phyloP scores from a whole-genome alignment of 2,797 vertebrate genomes.

The Poliocrania exsul region DNA sequence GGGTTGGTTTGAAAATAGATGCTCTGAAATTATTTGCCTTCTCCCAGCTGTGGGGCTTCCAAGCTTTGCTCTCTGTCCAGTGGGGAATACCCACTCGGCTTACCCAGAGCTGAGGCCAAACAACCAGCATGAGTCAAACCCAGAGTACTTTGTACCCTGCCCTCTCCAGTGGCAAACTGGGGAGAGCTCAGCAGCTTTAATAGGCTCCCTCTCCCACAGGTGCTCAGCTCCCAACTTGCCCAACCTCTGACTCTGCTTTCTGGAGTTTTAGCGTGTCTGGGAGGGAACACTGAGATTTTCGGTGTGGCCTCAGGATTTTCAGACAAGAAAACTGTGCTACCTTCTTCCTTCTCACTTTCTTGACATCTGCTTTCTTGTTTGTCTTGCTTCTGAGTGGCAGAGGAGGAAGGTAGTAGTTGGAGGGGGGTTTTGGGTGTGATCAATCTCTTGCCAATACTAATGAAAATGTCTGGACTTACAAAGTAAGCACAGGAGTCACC shows the following conservation, averaged over 20 bases:
- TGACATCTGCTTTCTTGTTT: not conserved
- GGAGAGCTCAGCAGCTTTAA: not conserved
- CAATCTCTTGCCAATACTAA: not conserved
- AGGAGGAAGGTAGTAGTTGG: not conserved
- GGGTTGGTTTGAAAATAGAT: not conserved
- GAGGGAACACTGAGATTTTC: not conserved
- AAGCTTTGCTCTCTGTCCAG: not conserved
- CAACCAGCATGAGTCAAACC: not conserved
- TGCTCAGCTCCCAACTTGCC: not conserved
- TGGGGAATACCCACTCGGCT: fast-evolving
- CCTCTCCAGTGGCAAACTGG: not conserved
- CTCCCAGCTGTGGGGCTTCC: not conserved
- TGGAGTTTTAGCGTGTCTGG: fast-evolving
- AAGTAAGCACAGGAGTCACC: not conserved
- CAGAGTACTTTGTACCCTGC: not conserved
- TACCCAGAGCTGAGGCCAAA: not conserved
- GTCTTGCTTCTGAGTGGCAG: not conserved
- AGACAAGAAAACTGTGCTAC: not conserved
- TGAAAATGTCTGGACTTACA: not conserved
- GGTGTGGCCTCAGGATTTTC: fast-evolving
- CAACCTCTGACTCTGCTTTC: not conserved
- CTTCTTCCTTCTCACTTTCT: not conserved
- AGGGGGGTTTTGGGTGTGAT: not conserved
- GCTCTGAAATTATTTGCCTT: not conserved
- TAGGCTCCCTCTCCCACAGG: not conserved